Conservation (phyloP, 1,140 invertebrate species). For the Frieseomelitta varia region DNA sequence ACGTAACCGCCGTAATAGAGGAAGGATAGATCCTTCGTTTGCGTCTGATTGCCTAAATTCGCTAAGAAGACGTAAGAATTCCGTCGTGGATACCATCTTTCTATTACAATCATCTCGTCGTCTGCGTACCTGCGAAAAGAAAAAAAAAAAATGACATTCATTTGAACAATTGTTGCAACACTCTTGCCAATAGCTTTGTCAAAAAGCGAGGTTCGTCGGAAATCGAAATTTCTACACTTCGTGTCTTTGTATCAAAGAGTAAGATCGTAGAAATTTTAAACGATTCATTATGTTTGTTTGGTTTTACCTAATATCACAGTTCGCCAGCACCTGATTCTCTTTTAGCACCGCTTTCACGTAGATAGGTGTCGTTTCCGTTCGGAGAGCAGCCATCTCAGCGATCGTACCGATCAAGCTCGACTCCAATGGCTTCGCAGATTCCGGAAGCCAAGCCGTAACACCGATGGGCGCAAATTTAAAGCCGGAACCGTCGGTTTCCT, state of each 20-base stretch:
- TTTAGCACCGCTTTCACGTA: constrained; percentile 87
- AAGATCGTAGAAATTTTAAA: too few species aligned
- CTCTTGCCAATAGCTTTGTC: neutral
- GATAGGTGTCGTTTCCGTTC: constrained; percentile 85
- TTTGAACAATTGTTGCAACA: too few species aligned
- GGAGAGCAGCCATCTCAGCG: constrained; percentile 83
- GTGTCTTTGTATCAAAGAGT: too few species aligned
- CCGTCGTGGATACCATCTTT: constrained; percentile 89
- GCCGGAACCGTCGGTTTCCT: constrained; percentile 66
- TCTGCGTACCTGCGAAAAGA: constrained; percentile 79
- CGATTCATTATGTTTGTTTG: neutral
- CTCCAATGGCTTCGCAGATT: constrained; percentile 73
- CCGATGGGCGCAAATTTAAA: constrained; percentile 80
- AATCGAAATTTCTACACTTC: neutral
- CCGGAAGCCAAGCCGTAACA: constrained; percentile 85
- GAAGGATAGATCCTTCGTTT: constrained; percentile 87
- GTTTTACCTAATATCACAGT: constrained; percentile 84
- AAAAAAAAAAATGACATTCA: neutral
- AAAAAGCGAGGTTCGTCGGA: too few species aligned
- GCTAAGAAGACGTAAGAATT: constrained; percentile 88
- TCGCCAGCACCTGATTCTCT: constrained; percentile 84
- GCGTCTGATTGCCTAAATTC: constrained; percentile 85
- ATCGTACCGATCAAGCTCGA: constrained; percentile 82
- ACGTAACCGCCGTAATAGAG: constrained; percentile 90
- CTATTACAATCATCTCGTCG: constrained; percentile 86